Base-by-base conservation (phyloP, 2,888 invertebrate genomes). In the Myathropa florea region DNA sequence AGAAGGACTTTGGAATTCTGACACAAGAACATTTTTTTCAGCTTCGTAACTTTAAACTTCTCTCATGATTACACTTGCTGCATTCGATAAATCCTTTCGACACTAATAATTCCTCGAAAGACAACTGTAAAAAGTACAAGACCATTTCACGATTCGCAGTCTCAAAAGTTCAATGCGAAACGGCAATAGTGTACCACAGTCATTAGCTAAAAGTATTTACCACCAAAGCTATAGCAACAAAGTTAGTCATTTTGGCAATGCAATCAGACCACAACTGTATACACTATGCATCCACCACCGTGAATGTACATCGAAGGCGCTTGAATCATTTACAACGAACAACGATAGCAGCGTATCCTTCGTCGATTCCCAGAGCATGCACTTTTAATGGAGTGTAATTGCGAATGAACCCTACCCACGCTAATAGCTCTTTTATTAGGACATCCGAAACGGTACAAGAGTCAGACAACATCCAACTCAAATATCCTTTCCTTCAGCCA, bases 381-480 rank as follows among this genome's bases (percentile, higher is more conserved):
- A 75, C 68, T 75, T 78, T 78, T 86, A 86, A 86, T 86, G 83
- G 83, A 83, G 78, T 75, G 78, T 86, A 86, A 86, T 83, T 83
- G 65, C 83, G 63, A 86, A 83, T 63, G 73, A 78, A 67, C 78
- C 61, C 79, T 73, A 61, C 61, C 78, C 79, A 78, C 83, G 83
- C 78, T 79, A 83, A 86, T 83, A 83, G 86, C 83, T 57, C 65
- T 86, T 79, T 83, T 83, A 86, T 86, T 75, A 79, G 70, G 60
- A 71, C 70, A 78, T 73, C 59, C 78, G 39, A 64, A 86, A 73
- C 64, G 46, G 39, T n/a, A 39, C 39, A 28, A 39, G 18, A 68
- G 46, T n/a, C 46, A 46, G 18, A 14, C 55, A 70, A 21, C 65
- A 60, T 76, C 9, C 46, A 14, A 39, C 60, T 67, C 33, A 73